Evolutionary conservation across 2,888 invertebrate species (phyloP).

Genomic region (Cephalotes varians): DNA sequence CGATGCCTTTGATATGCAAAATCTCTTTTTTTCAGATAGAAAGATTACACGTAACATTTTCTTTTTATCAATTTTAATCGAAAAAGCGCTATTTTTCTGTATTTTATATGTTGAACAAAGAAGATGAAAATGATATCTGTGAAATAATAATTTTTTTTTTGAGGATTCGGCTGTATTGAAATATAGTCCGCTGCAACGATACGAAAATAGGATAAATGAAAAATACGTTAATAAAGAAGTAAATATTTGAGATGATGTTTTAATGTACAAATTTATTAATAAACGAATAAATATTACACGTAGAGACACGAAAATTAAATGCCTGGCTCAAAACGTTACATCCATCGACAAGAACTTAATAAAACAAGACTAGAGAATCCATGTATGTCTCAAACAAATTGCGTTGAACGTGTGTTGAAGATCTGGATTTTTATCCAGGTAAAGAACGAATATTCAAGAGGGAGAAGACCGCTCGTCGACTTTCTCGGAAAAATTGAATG

Average conservation of each 20-base stretch:
- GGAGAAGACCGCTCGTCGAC: conserved; percentile 23
- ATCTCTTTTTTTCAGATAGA: background rate
- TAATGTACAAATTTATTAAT: background rate
- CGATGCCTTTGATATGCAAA: background rate
- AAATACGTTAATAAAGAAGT: background rate
- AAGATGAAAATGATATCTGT: background rate
- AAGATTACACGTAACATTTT: background rate
- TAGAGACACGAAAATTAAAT: background rate
- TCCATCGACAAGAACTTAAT: conserved; percentile 12
- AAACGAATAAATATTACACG: conserved; percentile 1
- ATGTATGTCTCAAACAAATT: conserved; percentile 12
- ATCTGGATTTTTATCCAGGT: conserved; percentile 26
- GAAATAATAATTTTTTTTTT: background rate
- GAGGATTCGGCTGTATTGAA: background rate
- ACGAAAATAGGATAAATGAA: background rate
- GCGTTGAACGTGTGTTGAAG: conserved; percentile 23
- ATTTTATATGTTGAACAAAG: background rate
- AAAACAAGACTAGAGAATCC: background rate
- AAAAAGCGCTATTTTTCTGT: background rate
- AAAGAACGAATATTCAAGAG: conserved; percentile 48
- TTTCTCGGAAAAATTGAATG: conserved; percentile 51
- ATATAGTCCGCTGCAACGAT: background rate
- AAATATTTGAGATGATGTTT: background rate
- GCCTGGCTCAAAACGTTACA: background rate
- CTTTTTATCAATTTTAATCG: background rate